Evolutionary conservation across 2,888 invertebrate genomes (phyloP).

Genomic region (Drosophila prolongata): DNA sequence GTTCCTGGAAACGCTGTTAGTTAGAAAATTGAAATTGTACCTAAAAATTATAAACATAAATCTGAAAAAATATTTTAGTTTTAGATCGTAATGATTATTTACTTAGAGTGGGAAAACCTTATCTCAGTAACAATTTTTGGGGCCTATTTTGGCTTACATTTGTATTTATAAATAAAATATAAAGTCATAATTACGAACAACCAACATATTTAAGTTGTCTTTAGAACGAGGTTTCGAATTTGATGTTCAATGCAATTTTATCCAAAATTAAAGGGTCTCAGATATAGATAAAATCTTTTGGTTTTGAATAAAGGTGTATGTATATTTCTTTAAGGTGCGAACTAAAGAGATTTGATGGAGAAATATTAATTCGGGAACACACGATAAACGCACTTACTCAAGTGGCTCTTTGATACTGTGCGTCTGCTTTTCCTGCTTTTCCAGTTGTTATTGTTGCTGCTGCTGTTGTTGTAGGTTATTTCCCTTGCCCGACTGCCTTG

Average conservation of each 20-base stretch:
- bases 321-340: neutral
- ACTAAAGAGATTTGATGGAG: slow-evolving; percentile 10
- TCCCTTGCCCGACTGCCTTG: slow-evolving; percentile 62
- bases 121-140: no score
- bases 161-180: no score
- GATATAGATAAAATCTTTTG: no score
- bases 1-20: slow-evolving; percentile 15
- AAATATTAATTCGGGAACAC: slow-evolving; percentile 27
- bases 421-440: slow-evolving; percentile 39
- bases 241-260: no score
- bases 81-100: neutral
- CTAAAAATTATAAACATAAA: neutral
- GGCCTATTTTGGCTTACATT: no score
- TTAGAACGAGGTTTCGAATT: no score
- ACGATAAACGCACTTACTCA: slow-evolving; percentile 57
- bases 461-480: slow-evolving; percentile 32
- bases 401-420: slow-evolving; percentile 61
- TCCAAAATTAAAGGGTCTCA: no score
- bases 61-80: no score
- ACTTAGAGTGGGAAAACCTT: neutral
- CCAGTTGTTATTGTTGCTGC: slow-evolving; percentile 20
- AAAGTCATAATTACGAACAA: no score
- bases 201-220: no score
- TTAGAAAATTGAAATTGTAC: slow-evolving; percentile 15
- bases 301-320: neutral